phyloP scores from a whole-genome alignment of 2,888 invertebrate genomes.

The Cephus runcator region DNA sequence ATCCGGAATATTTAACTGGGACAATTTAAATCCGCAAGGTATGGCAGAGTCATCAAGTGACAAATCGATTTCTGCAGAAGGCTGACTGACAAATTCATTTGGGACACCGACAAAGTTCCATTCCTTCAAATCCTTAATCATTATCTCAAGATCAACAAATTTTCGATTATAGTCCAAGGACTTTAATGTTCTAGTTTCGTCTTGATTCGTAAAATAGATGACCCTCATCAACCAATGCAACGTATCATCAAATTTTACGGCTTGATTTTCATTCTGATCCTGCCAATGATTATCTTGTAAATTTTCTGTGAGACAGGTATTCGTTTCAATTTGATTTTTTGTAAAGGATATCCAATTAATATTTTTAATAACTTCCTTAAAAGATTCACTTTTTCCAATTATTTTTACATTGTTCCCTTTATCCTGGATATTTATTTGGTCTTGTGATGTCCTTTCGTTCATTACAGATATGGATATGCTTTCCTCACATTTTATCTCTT shows the following conservation, averaged over 20 bases:
- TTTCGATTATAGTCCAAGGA: background rate
- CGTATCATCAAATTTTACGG: background rate
- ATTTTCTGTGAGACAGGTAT: background rate
- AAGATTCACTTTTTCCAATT: background rate
- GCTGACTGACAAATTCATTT: conserved; percentile 14
- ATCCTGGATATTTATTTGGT: background rate
- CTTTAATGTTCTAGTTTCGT: background rate
- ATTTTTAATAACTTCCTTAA: background rate
- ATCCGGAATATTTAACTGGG: background rate
- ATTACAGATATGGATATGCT: background rate
- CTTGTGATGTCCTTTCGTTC: background rate
- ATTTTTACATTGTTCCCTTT: background rate
- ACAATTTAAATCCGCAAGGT: background rate
- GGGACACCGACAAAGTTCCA: background rate
- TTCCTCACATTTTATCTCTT: background rate
- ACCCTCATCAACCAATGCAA: background rate
- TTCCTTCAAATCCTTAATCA: background rate
- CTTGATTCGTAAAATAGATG: background rate
- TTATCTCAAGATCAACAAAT: background rate
- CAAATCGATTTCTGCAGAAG: conserved; percentile 11
- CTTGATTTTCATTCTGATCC: background rate
- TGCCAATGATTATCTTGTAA: background rate
- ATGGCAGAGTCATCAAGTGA: background rate
- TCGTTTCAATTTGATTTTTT: background rate
- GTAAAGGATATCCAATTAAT: background rate